These are phyloP conservation scores for Oxyruncus cristatus DNA, from an alignment of 2,113 vertebrate genomes.

Conservation along the genomic window DNA sequence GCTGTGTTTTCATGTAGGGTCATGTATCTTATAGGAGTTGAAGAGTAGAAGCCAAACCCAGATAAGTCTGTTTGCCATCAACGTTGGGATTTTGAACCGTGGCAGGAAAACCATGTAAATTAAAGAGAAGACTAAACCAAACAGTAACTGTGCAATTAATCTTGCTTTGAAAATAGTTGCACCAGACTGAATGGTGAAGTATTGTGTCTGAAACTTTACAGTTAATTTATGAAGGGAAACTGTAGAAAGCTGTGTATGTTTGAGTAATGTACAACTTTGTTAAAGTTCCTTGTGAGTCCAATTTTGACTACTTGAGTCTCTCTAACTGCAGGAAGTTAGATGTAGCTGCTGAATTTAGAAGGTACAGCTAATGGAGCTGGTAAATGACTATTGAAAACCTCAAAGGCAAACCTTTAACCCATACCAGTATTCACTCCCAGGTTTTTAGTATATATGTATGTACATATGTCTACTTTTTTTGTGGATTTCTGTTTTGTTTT, in stretches of 20 bases:
- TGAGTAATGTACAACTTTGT: not conserved
- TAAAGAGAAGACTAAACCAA: not conserved
- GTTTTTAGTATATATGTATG: not conserved
- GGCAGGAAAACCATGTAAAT: not conserved
- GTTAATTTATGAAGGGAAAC: not conserved
- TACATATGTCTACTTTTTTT: not conserved
- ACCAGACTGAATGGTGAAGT: not conserved
- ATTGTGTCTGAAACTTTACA: not conserved
- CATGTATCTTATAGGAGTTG: not conserved
- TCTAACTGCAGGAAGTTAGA: not conserved
- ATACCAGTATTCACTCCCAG: not conserved
- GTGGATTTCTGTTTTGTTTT: not conserved
- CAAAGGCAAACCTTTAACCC: not conserved
- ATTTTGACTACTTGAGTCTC: not conserved
- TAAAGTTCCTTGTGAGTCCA: not conserved
- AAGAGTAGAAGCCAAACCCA: not conserved
- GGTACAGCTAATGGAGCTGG: not conserved
- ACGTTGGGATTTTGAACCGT: not conserved
- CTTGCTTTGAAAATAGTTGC: not conserved
- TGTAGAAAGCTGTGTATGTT: not conserved
- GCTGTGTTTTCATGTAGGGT: not conserved
- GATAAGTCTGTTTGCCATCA: not conserved
- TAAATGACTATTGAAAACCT: not conserved
- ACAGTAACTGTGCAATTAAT: not conserved
- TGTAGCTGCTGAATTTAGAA: not conserved